Conservation (phyloP, 2,113 vertebrate species). For the Semnornis frantzii region DNA sequence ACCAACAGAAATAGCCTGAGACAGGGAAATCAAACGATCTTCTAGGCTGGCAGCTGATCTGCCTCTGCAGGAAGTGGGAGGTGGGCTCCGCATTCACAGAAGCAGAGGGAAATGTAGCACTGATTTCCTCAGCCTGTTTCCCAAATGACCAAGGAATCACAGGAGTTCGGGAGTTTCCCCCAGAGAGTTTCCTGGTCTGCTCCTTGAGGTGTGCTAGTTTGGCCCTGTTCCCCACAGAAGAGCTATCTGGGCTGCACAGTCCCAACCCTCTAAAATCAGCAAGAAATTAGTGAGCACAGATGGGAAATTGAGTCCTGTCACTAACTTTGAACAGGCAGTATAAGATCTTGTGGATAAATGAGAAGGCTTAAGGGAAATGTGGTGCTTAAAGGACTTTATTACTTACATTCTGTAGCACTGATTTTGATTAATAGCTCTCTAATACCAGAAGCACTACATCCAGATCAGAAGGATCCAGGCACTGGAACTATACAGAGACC, state of each 20-base stretch:
- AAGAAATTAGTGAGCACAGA: neutral
- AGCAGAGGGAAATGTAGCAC: neutral
- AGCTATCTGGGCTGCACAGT: neutral
- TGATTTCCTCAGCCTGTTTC: neutral
- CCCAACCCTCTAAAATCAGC: neutral
- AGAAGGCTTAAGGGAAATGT: slow-evolving; percentile 9
- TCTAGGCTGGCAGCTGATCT: neutral
- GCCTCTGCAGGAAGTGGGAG: neutral
- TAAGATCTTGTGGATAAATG: neutral
- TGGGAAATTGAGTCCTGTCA: neutral
- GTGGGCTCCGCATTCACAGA: neutral
- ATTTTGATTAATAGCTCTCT: neutral
- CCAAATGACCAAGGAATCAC: neutral
- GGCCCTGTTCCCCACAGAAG: neutral
- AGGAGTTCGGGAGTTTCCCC: neutral
- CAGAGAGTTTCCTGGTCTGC: neutral
- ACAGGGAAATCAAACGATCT: neutral
- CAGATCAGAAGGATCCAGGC: neutral
- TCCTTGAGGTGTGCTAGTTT: neutral
- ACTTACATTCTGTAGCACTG: neutral
- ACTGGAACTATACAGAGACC: neutral
- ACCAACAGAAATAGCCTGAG: neutral
- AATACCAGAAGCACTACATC: neutral
- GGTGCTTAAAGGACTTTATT: neutral
- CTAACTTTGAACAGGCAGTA: neutral